A percentile compares a stretch with the other conserved stretches of the same genome.
These are phyloP conservation scores for Leptinotarsa texana DNA, from an alignment of 1,140 invertebrate genomes.

Conservation along the genomic window DNA sequence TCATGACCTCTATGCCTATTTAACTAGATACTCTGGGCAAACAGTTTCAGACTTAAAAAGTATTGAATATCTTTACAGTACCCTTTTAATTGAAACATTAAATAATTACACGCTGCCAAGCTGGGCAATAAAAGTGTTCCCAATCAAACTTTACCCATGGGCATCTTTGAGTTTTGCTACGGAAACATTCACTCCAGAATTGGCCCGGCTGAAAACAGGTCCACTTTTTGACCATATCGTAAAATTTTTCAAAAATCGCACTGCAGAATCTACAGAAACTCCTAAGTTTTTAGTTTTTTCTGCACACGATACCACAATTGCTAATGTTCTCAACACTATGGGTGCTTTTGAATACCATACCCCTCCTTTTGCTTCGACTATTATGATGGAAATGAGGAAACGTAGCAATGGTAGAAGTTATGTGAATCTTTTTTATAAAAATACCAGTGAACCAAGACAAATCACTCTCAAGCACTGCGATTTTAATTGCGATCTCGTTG, in stretches of 20 bases:
- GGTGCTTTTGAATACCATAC: conserved; percentile 73
- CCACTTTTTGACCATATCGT: conserved; percentile 60
- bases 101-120: conserved; percentile 74
- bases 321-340: conserved; percentile 74
- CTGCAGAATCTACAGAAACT: conserved; percentile 10
- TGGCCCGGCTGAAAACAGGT: conserved; percentile 65
- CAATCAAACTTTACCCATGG: conserved; percentile 58
- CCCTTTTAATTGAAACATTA: conserved; percentile 69
- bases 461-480: conserved; percentile 65
- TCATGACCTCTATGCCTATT: conserved; percentile 65
- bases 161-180: conserved; percentile 61
- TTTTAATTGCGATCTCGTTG: conserved; percentile 61
- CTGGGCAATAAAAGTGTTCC: conserved; percentile 68
- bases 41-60: conserved; percentile 59
- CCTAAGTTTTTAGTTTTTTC: conserved; percentile 76
- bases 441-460: conserved; percentile 59
- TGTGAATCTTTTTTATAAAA: conserved; percentile 67
- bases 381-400: conserved; percentile 73
- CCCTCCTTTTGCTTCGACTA: conserved; percentile 72
- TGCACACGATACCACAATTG: conserved; percentile 82
- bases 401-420: conserved; percentile 43
- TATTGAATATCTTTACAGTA: conserved; percentile 69
- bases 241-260: conserved; percentile 42
- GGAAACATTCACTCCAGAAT: conserved; percentile 57
- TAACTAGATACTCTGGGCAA: conserved; percentile 65